A percentile compares a stretch with the other conserved stretches of the same genome.
Evolutionary conservation across 1,140 invertebrate genomes (phyloP).

Genomic region (Homarus americanus): DNA sequence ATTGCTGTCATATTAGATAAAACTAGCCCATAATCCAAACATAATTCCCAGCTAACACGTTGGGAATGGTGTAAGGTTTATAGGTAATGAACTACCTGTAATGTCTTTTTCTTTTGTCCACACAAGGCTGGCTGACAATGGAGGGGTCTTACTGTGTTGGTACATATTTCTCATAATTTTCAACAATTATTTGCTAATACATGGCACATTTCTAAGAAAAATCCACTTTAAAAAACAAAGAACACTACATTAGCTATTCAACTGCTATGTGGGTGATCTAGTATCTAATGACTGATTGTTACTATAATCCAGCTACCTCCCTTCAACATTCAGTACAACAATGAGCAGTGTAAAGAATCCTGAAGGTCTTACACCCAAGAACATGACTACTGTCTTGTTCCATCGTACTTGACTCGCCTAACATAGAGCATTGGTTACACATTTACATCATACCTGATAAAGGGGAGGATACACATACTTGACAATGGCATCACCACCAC

Average conservation of each 20-base stretch:
- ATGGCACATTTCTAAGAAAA: not conserved
- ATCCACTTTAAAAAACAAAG: not conserved
- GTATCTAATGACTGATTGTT: not conserved
- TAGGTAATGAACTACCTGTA: not conserved
- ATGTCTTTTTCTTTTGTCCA: not conserved
- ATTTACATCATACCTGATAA: not conserved
- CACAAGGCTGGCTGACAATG: not conserved
- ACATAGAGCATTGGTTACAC: not conserved
- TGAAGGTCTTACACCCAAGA: not conserved
- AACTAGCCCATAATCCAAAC: not conserved
- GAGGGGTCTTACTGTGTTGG: not conserved
- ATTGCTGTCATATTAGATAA: not conserved
- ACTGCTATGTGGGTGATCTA: not conserved
- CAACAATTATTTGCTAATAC: not conserved
- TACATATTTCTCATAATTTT: not conserved
- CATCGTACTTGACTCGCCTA: not conserved
- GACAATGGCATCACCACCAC: not conserved
- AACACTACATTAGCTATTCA: not conserved
- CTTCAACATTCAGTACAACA: not conserved
- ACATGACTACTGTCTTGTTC: not conserved
- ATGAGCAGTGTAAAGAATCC: not conserved
- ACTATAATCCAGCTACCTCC: not conserved
- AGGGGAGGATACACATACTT: not conserved
- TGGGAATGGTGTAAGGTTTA: not conserved
- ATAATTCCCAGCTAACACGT: not conserved